Evolutionary conservation across 2,888 invertebrate species (phyloP).

Genomic region (Cataglyphis cursor): DNA sequence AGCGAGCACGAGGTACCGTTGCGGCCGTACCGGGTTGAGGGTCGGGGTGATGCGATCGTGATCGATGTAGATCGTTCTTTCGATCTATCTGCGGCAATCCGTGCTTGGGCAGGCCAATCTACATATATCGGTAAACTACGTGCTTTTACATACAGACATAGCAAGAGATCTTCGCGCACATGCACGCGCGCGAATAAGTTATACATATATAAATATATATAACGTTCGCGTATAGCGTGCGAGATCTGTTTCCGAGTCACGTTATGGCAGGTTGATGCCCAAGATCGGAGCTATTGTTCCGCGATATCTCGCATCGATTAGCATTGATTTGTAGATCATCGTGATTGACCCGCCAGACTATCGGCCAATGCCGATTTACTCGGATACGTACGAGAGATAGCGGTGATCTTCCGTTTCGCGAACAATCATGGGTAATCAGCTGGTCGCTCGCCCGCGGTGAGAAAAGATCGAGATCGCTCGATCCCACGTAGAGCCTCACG

Average conservation of each 20-base stretch:
- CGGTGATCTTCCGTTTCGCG: conserved; percentile 32
- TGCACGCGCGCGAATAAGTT: conserved; percentile 28
- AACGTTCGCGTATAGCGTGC: conserved; percentile 50
- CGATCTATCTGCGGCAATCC: conserved; percentile 79
- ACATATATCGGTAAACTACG: conserved; percentile 45
- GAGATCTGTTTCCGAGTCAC: conserved; percentile 83
- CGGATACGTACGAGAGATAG: conserved; percentile 44
- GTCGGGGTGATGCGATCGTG: conserved; percentile 83
- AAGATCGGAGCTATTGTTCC: conserved; percentile 72
- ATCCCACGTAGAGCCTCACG: conserved; percentile 48
- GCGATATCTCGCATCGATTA: conserved; percentile 80
- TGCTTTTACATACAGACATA: conserved; percentile 30
- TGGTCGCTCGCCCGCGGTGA: conserved; percentile 44
- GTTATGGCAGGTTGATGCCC: conserved; percentile 83
- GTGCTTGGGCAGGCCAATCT: conserved; percentile 63
- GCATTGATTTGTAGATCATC: conserved; percentile 82
- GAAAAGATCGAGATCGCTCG: conserved; percentile 48
- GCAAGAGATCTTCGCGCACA: conserved; percentile 21
- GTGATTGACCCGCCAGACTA: conserved; percentile 75
- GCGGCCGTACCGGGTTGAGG: conserved; percentile 70
- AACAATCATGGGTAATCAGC: conserved; percentile 41
- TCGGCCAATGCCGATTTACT: conserved; percentile 51
- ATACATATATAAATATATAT: conserved; percentile 47
- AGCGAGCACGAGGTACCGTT: conserved; percentile 78
- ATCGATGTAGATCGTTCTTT: conserved; percentile 84